Conservation (phyloP, 2,113 vertebrate genomes). For the Cyrtonyx montezumae region DNA sequence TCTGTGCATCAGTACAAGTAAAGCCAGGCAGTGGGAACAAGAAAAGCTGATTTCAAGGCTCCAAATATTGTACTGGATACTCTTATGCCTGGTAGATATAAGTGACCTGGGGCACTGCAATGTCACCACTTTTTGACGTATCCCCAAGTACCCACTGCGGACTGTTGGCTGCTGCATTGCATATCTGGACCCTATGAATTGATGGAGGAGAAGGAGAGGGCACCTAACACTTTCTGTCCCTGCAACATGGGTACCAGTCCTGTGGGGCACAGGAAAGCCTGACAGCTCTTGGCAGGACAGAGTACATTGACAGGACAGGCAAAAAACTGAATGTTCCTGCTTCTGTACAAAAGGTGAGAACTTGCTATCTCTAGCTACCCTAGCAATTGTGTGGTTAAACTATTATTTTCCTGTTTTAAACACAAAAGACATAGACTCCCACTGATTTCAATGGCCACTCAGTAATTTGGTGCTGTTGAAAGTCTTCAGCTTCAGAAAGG, state of each 20-base stretch:
- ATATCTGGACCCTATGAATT: neutral
- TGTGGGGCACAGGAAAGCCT: neutral
- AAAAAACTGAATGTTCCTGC: neutral
- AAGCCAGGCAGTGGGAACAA: neutral
- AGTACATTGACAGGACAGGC: conserved; percentile 9
- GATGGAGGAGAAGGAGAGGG: neutral
- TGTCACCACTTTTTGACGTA: neutral
- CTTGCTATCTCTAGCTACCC: neutral
- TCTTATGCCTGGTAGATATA: neutral
- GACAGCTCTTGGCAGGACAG: neutral
- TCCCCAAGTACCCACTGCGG: neutral
- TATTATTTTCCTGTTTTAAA: conserved; percentile 36
- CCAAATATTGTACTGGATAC: neutral
- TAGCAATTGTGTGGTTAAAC: neutral
- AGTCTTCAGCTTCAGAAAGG: neutral
- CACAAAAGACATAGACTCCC: neutral
- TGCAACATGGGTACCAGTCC: neutral
- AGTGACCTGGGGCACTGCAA: neutral
- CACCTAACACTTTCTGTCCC: neutral
- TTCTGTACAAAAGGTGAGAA: neutral
- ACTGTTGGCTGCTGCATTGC: neutral
- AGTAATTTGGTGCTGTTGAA: neutral
- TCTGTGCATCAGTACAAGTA: neutral
- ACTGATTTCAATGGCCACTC: neutral
- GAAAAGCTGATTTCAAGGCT: neutral